These are phyloP conservation scores for Brachionus sp. DNA, from an alignment of 1,140 invertebrate genomes.

Conservation along the genomic window DNA sequence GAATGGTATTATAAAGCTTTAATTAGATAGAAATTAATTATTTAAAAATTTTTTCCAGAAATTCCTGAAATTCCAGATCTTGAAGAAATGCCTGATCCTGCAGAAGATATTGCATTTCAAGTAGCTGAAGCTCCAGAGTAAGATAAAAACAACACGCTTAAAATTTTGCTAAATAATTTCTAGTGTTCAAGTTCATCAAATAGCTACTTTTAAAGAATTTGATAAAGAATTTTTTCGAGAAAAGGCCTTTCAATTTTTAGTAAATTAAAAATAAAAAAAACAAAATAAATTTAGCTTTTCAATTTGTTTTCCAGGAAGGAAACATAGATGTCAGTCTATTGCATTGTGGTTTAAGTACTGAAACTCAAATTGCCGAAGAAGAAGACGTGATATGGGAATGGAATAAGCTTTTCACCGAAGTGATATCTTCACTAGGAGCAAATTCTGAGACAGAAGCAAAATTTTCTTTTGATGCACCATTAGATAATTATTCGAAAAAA, in stretches of 20 bases:
- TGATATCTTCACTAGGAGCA: background rate
- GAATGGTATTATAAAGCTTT: background rate
- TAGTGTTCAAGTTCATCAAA: slow-evolving; percentile 42
- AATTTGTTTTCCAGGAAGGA: slow-evolving; percentile 34
- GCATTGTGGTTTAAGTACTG: slow-evolving; percentile 43
- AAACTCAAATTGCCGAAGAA: slow-evolving; percentile 27
- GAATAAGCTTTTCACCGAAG: slow-evolving; percentile 44
- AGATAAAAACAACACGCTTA: background rate
- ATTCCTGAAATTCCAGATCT: slow-evolving; percentile 43
- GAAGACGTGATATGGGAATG: slow-evolving; percentile 45
- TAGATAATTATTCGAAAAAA: background rate
- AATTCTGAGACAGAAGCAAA: background rate
- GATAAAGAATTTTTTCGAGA: slow-evolving; percentile 43
- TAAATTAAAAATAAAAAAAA: background rate
- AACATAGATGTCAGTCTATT: slow-evolving; percentile 41
- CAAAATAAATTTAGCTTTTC: background rate
- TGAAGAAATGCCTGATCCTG: background rate
- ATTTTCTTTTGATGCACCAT: background rate
- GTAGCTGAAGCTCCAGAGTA: slow-evolving; percentile 44
- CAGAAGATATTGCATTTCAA: slow-evolving; percentile 32
- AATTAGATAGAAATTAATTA: background rate
- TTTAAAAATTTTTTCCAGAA: background rate
- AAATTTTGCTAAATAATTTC: background rate
- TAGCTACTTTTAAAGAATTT: slow-evolving; percentile 40
- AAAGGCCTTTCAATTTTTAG: slow-evolving; percentile 41